These are phyloP conservation scores for Sarotherodon lohbergeri DNA, from an alignment of 2,113 vertebrate genomes.

Conservation along the genomic window DNA sequence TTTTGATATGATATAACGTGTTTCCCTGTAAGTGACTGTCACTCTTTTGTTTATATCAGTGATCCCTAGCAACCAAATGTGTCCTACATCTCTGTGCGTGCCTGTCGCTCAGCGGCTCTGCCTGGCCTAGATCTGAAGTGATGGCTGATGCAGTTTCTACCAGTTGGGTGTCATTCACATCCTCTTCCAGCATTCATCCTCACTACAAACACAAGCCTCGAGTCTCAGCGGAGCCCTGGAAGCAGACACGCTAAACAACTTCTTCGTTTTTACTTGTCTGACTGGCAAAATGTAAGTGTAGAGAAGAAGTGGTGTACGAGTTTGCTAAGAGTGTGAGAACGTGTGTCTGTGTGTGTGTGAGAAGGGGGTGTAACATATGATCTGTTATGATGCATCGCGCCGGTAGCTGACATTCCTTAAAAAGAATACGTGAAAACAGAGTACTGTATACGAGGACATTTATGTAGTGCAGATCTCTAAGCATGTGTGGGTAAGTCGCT, in stretches of 20 bases:
- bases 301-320: background rate
- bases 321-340: background rate
- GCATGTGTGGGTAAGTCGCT: background rate
- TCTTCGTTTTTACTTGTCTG: constrained; percentile 24
- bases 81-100: constrained; percentile 27
- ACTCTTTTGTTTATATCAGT: constrained; percentile 27
- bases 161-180: constrained; percentile 46
- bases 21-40: background rate
- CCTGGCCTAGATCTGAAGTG: constrained; percentile 53
- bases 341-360: background rate
- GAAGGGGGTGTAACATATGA: background rate
- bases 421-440: background rate
- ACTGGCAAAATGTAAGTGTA: background rate
- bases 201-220: constrained; percentile 33
- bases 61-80: background rate
- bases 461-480: background rate
- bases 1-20: background rate
- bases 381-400: background rate
- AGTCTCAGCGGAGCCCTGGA: constrained; percentile 31
- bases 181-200: constrained; percentile 45
- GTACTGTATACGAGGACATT: background rate
- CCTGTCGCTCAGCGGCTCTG: constrained; percentile 9
- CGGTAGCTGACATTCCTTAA: constrained; percentile 1
- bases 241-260: constrained; percentile 21
- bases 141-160: constrained; percentile 26